Conservation (phyloP, 2,113 vertebrate species). For the Uropsilus gracilis region DNA sequence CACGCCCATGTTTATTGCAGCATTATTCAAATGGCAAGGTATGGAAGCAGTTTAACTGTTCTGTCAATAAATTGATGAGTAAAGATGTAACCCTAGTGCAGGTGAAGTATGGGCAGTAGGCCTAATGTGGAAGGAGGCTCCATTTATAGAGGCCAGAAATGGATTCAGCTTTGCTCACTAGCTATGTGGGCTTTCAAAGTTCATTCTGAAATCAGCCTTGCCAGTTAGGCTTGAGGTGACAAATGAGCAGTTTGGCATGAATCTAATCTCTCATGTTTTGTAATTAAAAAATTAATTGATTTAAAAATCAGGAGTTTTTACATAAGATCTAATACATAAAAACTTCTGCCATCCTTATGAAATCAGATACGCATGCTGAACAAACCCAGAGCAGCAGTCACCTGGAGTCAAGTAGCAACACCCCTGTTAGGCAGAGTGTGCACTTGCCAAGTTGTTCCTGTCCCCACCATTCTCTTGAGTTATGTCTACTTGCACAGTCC, state of each 20-base stretch:
- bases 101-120: background rate
- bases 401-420: too few species aligned
- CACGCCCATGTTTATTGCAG: background rate
- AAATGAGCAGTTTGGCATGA: background rate
- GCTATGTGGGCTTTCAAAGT: background rate
- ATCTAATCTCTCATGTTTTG: background rate
- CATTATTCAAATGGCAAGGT: background rate
- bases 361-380: background rate
- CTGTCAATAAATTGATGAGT: background rate
- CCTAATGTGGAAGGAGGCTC: background rate
- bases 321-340: background rate
- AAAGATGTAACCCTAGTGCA: background rate
- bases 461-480: background rate
- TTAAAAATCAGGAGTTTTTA: background rate
- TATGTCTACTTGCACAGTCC: background rate
- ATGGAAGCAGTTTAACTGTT: background rate
- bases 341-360: background rate
- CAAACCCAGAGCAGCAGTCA: too few species aligned
- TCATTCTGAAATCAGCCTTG: background rate
- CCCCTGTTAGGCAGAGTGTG: background rate
- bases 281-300: background rate
- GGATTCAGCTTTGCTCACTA: background rate
- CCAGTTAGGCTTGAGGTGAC: background rate
- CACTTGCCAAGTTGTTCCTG: accelerated
- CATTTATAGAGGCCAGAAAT: background rate